A percentile compares a stretch with the other conserved stretches of the same genome.
Conservation (phyloP, 2,888 invertebrate species). For the Temnothorax ravouxi region DNA sequence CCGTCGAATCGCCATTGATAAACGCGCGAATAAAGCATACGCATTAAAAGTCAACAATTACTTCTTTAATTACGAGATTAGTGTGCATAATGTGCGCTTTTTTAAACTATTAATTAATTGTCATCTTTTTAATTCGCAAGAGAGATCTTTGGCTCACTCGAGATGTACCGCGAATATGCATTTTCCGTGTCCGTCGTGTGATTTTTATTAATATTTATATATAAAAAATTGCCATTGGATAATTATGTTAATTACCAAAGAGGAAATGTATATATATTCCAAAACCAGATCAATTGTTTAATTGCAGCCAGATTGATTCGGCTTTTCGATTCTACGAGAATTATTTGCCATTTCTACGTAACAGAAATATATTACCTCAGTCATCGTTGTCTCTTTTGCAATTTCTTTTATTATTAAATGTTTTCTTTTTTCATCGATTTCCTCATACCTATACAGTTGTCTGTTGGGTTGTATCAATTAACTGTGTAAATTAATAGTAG, state of each 20-base stretch:
- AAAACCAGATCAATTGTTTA: not conserved
- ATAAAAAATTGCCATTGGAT: not conserved
- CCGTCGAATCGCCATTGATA: not conserved
- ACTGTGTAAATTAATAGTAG: conserved; percentile 61
- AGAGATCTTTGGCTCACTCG: not conserved
- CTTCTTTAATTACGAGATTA: not conserved
- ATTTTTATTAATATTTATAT: conserved; percentile 1
- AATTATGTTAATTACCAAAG: conserved; percentile 2
- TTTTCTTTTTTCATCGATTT: conserved; percentile 23
- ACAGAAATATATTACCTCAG: conserved; percentile 17
- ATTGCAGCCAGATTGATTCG: not conserved
- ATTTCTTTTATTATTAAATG: conserved; percentile 35
- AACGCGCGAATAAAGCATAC: not conserved
- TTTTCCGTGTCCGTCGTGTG: too few relatives aligned
- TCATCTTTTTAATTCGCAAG: not conserved
- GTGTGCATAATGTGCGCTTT: not conserved
- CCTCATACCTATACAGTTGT: conserved; percentile 38
- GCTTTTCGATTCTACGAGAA: conserved; percentile 6
- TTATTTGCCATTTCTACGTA: not conserved
- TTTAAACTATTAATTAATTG: not conserved
- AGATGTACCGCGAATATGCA: not conserved
- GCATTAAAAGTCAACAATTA: too few relatives aligned
- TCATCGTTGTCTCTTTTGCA: conserved; percentile 17
- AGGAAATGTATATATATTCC: not conserved
- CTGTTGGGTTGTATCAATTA: conserved; percentile 36